A percentile compares a stretch with the other conserved stretches of the same genome.
Evolutionary conservation across 64 coral and sea anemone species (phyloP).

Genomic region (Astreopora myriophthalma): DNA sequence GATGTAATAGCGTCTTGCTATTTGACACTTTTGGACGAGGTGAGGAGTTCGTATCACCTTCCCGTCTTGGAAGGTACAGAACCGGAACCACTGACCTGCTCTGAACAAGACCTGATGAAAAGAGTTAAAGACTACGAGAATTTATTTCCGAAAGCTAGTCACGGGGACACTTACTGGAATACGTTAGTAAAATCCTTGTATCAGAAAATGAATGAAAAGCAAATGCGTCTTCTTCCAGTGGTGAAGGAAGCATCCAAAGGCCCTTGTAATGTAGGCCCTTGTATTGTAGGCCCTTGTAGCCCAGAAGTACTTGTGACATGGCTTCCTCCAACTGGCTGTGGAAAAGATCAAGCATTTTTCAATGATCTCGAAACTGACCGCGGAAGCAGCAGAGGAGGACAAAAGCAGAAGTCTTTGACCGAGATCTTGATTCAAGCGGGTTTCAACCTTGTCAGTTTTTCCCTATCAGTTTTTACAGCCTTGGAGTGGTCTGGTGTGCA

Average conservation of each 20-base stretch:
- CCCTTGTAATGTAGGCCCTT: too few relatives aligned
- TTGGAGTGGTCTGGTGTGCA: neutral
- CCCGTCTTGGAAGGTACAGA: neutral
- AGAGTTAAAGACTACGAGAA: neutral
- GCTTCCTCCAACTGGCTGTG: conserved; percentile 72
- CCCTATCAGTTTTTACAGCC: neutral
- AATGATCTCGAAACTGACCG: conserved; percentile 3
- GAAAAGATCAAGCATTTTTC: conserved; percentile 59
- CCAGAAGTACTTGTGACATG: neutral
- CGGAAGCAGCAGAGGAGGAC: neutral
- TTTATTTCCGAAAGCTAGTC: neutral
- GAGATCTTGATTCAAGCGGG: neutral
- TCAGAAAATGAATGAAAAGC: conserved; percentile 3
- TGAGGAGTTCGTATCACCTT: conserved; percentile 7
- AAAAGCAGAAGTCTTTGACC: too few relatives aligned
- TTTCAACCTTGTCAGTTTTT: neutral
- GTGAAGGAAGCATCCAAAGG: conserved; percentile 13
- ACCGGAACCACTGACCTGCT: neutral
- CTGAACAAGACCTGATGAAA: neutral
- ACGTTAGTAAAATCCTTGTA: conserved; percentile 23
- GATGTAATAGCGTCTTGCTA: conserved; percentile 74
- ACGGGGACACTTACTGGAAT: neutral
- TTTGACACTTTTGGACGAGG: conserved; percentile 50
- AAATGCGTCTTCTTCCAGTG: conserved; percentile 53
- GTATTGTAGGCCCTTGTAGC: too few relatives aligned